Evolutionary conservation across 2,113 vertebrate species (phyloP), one percentile per base, ranked within the genome.

Genomic region (Cynocephalus volans): DNA sequence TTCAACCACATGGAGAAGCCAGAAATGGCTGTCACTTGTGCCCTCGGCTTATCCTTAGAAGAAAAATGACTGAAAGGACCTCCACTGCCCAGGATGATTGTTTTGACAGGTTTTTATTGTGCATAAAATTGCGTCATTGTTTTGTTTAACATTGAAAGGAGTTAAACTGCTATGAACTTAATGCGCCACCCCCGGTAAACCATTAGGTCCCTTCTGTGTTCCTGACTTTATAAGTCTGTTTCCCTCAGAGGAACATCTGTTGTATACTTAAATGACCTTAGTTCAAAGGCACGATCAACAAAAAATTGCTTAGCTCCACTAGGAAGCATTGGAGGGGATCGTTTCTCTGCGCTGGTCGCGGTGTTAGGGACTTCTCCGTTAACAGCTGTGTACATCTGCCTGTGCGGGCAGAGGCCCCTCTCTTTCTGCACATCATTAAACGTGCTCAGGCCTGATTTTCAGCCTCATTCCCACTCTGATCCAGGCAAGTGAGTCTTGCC

Each of bases 351-450:
- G 13, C 95, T 80, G 96, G 96, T 72, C 56, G 64, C 70, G 92
- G 98, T 93, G 95, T 98, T 95, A 93, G 98, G 98, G 98, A 95
- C 97, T 97, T 93, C 91, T 95, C 95, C 87, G 67, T 89, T 97
- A 99, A 98, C 98, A 99, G 98, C 98, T 99, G 99, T 95, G 36
- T 96, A 95, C 98, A 99, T 98, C 98, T 99, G 98, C 98, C 98
- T 80, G 6, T 19, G 94, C 88, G 54, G 91, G 87, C 69, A 96
- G 96, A 93, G 97, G 92, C 91, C 50, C 73, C 56, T 97, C 98
- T 91, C 90, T 98, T 96, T 97, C 97, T 98, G 97, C 80, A 95
- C 96, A 72, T 98, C 96, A 45, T 98, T 98, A 97, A 95, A 95
- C 92, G 96, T 81, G 73, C 65, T 96, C n/a, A 4, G 83, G 98